Conservation (phyloP, 2,797 vertebrate species). For the Loris lydekkerianus region DNA sequence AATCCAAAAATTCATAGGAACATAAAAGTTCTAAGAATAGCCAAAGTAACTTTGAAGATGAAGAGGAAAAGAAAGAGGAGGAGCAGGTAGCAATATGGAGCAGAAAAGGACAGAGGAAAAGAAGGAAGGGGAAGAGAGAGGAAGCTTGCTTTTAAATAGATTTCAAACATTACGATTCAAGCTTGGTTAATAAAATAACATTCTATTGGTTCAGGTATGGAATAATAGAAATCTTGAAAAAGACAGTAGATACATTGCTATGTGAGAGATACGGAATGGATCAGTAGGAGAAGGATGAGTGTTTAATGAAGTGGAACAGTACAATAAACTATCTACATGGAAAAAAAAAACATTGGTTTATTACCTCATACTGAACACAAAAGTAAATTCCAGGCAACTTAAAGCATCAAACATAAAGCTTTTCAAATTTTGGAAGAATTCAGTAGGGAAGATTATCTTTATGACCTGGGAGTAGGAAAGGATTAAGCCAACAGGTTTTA, state of each 20-base stretch:
- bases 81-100: neutral
- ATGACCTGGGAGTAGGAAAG: neutral
- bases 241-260: neutral
- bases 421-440: neutral
- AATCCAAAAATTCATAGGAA: neutral
- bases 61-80: neutral
- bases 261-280: neutral
- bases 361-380: neutral
- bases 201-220: neutral
- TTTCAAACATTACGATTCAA: neutral
- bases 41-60: neutral
- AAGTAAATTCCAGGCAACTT: neutral
- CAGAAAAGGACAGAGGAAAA: too few species aligned
- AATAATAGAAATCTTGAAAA: neutral
- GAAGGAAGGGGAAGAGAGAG: neutral
- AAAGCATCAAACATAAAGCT: neutral
- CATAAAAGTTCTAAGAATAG: neutral
- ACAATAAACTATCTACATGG: neutral
- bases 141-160: neutral
- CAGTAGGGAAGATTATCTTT: neutral
- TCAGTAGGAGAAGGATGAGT: neutral
- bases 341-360: conserved; percentile 18
- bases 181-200: neutral
- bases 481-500: neutral
- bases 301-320: neutral